Base-by-base conservation (phyloP, 53 echinoderm and acorn worm species). In the Holothuria scabra region DNA sequence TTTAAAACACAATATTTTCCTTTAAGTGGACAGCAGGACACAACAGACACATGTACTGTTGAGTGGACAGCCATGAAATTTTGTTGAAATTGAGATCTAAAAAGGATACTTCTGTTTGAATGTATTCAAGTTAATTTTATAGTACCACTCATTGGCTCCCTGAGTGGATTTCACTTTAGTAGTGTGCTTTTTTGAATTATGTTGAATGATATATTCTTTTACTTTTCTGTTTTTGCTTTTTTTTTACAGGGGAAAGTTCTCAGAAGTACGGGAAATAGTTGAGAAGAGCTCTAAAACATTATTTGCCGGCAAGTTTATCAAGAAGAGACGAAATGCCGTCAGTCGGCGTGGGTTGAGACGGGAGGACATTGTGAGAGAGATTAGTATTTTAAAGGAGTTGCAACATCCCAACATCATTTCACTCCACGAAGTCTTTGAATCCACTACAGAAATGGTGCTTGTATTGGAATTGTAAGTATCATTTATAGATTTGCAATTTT, bases 271-370 rank as follows among this genome's bases (percentile, higher is more conserved):
- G 67, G 65, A 81, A 31, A 90, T 94, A 64, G 94, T 90, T 7
- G 92, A 94, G 56, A 90, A 88, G 84, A 90, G 76, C 66, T 81
- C 86, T 8, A 90, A 88, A 16, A 88, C 76, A 76, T 75, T 86
- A 67, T 97, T 82, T 65, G 97, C 97, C 1, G 94, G 94, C 28
- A 97, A 97, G 85, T 92, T 97, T 79, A 87, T 97, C 88, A 92
- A 90, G 87, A 97, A 97, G 74, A 71, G 93, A 10, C 85, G 88
- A 59, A 84, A 90, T 66, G 90, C 97, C 12, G 86, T 94, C 41
- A 93, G 93, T 60, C 78, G 97, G 64, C 83, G 97, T 8, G 97
- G 97, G 46, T 88, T 88, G 46, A 88, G 80, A 35, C 82, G 94
- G 59, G 97, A 97, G 61, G 97, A 97, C 70, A 97, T 97, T 71